Evolutionary conservation across 2,113 vertebrate genomes (phyloP), one percentile per base, ranked within the genome.

Genomic region (Crotophaga sulcirostris): DNA sequence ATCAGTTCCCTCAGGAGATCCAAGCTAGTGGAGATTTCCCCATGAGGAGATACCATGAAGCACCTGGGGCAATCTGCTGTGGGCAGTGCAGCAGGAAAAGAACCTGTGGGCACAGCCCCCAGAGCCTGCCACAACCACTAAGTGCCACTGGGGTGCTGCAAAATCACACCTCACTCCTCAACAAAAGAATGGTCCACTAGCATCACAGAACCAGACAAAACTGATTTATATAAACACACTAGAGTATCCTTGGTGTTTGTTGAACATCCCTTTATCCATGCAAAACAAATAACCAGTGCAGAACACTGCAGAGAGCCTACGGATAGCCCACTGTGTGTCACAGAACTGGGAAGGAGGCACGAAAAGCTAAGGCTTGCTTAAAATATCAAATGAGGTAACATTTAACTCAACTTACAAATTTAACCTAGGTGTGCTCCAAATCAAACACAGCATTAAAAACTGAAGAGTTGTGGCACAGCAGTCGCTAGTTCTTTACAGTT

Each of bases 41-140:
- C 10, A 23, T 36, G 11, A 76, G 29, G 33, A 33, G 17, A 28
- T 11, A 72, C 8, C 7, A 44, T 0, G 2, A 18, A 89, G 31
- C 59, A 58, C 25, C 18, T 70, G 42, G 25, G 38, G 20, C 14
- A 62, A 77, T 17, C 33, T 45, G 20, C 55, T 44, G 8, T 11
- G 34, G 51, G 31, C 44, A 42, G 44, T 54, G 51, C 29, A 64
- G 16, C 29, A 76, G 40, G 40, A 12, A 60, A 55, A 51, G n/a
- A 42, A 26, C 0, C 0, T 3, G 11, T 26, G 36, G 38, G 23
- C 0, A 1, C 92, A 89, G 29, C 5, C 24, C 23, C 4, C 19
- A 28, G 21, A 74, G 33, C 40, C 63, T 47, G 33, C 54, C 54
- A n/a, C 45, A 44, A 51, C 55, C 73, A 62, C 45, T 40, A 49